A percentile compares a stretch with the other conserved stretches of the same genome.
Evolutionary conservation across 1,140 invertebrate genomes (phyloP).

Genomic region (Trichonephila clavata): DNA sequence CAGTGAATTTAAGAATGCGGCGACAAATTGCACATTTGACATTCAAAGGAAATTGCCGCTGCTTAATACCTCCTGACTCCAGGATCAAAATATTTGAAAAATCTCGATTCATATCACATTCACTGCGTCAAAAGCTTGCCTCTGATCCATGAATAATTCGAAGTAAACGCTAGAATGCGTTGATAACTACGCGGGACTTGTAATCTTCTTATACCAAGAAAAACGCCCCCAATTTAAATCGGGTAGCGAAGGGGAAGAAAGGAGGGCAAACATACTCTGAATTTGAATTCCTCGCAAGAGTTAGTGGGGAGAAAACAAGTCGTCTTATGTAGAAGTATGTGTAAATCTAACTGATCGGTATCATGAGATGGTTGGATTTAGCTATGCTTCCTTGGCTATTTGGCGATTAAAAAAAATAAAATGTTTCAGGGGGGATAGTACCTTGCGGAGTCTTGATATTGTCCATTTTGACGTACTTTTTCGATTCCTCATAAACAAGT

Average conservation of each 20-base stretch:
- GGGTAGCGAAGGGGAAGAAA: not conserved
- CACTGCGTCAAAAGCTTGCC: not conserved
- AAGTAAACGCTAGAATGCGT: not conserved
- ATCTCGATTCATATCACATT: constrained; percentile 7
- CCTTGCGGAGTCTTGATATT: too few species aligned
- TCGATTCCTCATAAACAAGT: too few species aligned
- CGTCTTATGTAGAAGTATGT: not conserved
- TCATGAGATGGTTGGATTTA: not conserved
- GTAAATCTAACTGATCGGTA: constrained; percentile 9
- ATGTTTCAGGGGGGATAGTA: too few species aligned
- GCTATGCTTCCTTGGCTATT: not conserved
- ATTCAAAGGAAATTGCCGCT: constrained; percentile 13
- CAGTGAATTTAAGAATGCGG: not conserved
- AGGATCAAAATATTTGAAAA: not conserved
- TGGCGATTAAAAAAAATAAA: too few species aligned
- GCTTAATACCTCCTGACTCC: not conserved
- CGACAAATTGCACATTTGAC: constrained; percentile 1
- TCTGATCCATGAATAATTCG: not conserved
- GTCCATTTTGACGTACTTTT: too few species aligned
- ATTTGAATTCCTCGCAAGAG: not conserved
- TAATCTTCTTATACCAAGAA: not conserved
- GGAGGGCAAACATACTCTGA: not conserved
- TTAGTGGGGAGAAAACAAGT: not conserved
- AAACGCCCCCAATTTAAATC: not conserved
- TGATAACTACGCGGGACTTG: not conserved